These are phyloP conservation scores for Coregonus ussuriensis DNA, from an alignment of 2,797 vertebrate species.

Conservation along the genomic window DNA sequence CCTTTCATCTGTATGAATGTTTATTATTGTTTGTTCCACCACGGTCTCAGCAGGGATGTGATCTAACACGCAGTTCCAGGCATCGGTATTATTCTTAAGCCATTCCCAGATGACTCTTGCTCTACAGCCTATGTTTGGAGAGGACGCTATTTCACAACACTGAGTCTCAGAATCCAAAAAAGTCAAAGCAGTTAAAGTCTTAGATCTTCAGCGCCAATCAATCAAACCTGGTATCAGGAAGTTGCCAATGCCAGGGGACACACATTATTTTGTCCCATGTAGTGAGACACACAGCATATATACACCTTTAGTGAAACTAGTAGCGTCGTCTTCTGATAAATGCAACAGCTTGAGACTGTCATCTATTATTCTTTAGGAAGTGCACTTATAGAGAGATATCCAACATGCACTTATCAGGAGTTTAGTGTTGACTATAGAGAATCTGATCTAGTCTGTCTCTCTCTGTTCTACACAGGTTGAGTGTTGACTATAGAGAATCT, in stretches of 20 bases:
- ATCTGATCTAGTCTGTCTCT: neutral
- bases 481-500: no score
- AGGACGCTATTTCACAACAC: slow-evolving; percentile 23
- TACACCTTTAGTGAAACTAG: neutral
- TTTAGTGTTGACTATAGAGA: neutral
- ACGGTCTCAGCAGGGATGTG: slow-evolving; percentile 38
- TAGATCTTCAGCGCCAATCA: slow-evolving; percentile 12
- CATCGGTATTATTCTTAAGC: slow-evolving; percentile 30
- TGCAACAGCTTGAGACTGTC: neutral
- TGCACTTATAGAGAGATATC: no score
- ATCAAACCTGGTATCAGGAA: slow-evolving; percentile 9
- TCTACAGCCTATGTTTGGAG: slow-evolving; percentile 10
- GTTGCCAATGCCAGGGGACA: neutral
- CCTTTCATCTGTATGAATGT: slow-evolving; percentile 22
- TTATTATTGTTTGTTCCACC: neutral
- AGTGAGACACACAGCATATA: neutral
- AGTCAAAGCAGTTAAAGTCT: neutral
- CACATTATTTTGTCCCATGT: neutral
- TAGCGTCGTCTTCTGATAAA: neutral
- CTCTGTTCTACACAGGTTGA: no score
- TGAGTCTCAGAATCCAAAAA: slow-evolving; percentile 11
- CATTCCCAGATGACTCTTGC: slow-evolving; percentile 26
- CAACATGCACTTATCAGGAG: no score
- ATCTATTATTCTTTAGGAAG: no score
- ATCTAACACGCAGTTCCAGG: slow-evolving; percentile 33